phyloP scores from a whole-genome alignment of 2,888 invertebrate species.

The Drosophila hamatofila region DNA sequence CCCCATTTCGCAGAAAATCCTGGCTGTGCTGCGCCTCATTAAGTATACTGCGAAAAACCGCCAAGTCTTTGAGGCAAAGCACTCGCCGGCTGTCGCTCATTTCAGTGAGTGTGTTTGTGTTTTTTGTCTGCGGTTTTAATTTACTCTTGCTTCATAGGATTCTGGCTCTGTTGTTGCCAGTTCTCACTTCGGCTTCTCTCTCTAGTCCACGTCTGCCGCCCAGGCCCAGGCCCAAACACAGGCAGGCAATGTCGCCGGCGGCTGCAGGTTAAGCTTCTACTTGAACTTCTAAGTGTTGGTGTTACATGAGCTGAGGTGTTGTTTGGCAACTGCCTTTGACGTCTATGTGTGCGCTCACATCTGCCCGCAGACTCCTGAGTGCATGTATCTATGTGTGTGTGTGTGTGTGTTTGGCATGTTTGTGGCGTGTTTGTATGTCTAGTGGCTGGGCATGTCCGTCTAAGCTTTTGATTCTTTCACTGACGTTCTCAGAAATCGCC shows the following conservation, averaged over 20 bases:
- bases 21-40: constrained; percentile 35
- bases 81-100: constrained; percentile 58
- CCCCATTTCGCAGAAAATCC: constrained; percentile 35
- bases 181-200: not conserved
- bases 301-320: constrained; percentile 72
- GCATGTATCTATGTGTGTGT: constrained; percentile 9
- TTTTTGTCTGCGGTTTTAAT: constrained; percentile 70
- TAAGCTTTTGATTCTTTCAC: constrained; percentile 40
- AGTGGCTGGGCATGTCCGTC: constrained; percentile 14
- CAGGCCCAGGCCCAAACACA: too few relatives aligned
- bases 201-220: constrained; percentile 10
- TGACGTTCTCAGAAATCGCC: constrained; percentile 38
- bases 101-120: constrained; percentile 34
- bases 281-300: constrained; percentile 83
- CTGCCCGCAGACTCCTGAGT: constrained; percentile 45
- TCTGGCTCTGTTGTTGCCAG: constrained; percentile 17
- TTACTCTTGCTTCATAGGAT: constrained; percentile 66
- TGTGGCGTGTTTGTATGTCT: constrained; percentile 15
- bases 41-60: constrained; percentile 55
- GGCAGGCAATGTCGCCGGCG: constrained; percentile 69
- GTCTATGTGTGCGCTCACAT: constrained; percentile 55
- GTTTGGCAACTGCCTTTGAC: constrained; percentile 75
- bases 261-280: constrained; percentile 83
- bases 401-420: constrained; percentile 21
- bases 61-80: constrained; percentile 63